Percentiles rank a stretch among this genome's conserved stretches.
Evolutionary conservation across 2,888 invertebrate species (phyloP).

Genomic region (Ceramica pisi): DNA sequence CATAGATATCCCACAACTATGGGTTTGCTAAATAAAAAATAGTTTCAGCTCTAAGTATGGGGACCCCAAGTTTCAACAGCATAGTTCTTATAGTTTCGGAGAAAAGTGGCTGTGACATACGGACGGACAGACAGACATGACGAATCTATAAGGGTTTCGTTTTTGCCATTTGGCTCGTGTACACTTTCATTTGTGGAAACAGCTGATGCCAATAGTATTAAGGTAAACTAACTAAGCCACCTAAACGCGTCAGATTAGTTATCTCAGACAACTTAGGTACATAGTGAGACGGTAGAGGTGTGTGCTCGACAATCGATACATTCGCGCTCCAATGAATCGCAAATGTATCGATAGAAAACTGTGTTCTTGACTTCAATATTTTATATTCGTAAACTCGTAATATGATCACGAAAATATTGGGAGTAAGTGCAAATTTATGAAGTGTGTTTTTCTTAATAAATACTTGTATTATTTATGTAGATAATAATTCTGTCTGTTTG

Average conservation of each 20-base stretch:
- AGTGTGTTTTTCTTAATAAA: background rate
- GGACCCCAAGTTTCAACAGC: too few species aligned
- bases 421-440: background rate
- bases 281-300: background rate
- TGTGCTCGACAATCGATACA: constrained; percentile 3
- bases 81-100: too few species aligned
- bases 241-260: background rate
- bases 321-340: constrained; percentile 4
- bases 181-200: constrained; percentile 6
- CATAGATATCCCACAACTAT: too few species aligned
- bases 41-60: too few species aligned
- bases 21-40: too few species aligned
- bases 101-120: too few species aligned
- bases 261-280: background rate
- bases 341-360: constrained; percentile 31
- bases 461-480: too few species aligned
- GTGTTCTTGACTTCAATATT: constrained; percentile 5
- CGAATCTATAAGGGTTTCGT: too few species aligned
- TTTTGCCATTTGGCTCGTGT: too few species aligned
- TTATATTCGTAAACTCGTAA: constrained; percentile 8
- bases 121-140: too few species aligned
- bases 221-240: background rate
- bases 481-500: too few species aligned
- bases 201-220: constrained; percentile 5
- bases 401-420: background rate